Percentiles rank a stretch among this genome's conserved stretches.
phyloP scores from a whole-genome alignment of 1,140 invertebrate genomes.

The Branchinecta lynchi region DNA sequence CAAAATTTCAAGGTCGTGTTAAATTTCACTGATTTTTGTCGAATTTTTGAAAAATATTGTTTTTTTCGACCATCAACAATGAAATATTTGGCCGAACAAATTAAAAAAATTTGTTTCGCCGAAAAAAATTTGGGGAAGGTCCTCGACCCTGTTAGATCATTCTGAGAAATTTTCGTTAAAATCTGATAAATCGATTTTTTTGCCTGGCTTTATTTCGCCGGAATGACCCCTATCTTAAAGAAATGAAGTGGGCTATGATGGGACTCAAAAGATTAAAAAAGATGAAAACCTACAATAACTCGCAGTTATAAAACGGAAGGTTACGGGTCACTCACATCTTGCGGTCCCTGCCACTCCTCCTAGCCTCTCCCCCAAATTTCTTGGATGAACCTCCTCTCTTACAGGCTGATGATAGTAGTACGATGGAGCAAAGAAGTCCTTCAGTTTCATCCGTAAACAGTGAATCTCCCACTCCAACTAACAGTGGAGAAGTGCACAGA shows the following conservation, averaged over 20 bases:
- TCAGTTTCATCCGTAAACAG: background rate
- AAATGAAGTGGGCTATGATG: background rate
- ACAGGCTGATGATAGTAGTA: background rate
- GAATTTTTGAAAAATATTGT: no score
- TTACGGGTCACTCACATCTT: background rate
- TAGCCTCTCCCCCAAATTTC: background rate
- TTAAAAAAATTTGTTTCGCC: no score
- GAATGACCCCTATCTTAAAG: background rate
- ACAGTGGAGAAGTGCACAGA: background rate
- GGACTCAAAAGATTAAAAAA: background rate
- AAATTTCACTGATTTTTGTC: no score
- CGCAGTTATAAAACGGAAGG: background rate
- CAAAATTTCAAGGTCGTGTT: no score
- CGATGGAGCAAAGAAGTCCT: background rate
- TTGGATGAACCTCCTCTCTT: background rate
- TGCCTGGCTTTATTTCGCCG: no score
- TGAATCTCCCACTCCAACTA: constrained; percentile 6
- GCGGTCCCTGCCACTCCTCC: background rate
- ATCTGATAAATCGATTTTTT: no score
- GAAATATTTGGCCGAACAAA: no score
- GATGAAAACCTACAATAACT: background rate
- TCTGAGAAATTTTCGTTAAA: no score
- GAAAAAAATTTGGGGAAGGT: no score
- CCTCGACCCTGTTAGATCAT: no score
- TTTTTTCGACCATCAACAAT: no score